A percentile compares a stretch with the other conserved stretches of the same genome.
Evolutionary conservation across 2,888 invertebrate species (phyloP).

Genomic region (Acanthosoma haemorrhoidale): DNA sequence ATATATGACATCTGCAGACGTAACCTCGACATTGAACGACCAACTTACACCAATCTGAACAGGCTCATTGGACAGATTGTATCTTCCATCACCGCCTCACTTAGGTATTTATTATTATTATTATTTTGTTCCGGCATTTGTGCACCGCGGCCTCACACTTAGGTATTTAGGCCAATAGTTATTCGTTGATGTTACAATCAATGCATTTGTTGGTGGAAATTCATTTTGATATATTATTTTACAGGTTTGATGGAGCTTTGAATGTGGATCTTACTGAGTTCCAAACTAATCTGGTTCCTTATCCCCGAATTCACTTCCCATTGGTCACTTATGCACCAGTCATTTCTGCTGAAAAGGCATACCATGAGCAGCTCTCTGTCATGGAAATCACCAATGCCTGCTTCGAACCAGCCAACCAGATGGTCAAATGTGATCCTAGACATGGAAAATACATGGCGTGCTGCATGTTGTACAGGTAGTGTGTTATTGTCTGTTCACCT

Average conservation of each 20-base stretch:
- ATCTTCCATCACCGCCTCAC: conserved; percentile 63
- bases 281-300: conserved; percentile 58
- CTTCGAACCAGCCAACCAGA: conserved; percentile 56
- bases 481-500: not conserved
- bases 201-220: not conserved
- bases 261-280: conserved; percentile 60
- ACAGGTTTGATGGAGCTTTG: conserved; percentile 57
- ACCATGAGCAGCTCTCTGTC: conserved; percentile 53
- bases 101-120: not conserved
- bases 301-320: conserved; percentile 61
- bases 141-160: not conserved
- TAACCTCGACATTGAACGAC: conserved; percentile 55
- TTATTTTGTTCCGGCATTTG: too few relatives aligned
- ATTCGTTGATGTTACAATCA: not conserved
- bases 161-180: not conserved
- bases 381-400: conserved; percentile 58
- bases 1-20: conserved; percentile 56
- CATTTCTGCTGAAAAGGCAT: conserved; percentile 52
- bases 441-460: conserved; percentile 52
- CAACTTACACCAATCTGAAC: conserved; percentile 59
- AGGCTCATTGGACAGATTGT: conserved; percentile 77
- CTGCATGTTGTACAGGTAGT: conserved; percentile 49
- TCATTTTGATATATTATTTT: not conserved
- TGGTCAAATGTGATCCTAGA: conserved; percentile 51
- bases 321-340: conserved; percentile 55